A percentile compares a stretch with the other conserved stretches of the same genome.
Conservation (phyloP, 2,797 vertebrate species). For the Enteromius viviparus region DNA sequence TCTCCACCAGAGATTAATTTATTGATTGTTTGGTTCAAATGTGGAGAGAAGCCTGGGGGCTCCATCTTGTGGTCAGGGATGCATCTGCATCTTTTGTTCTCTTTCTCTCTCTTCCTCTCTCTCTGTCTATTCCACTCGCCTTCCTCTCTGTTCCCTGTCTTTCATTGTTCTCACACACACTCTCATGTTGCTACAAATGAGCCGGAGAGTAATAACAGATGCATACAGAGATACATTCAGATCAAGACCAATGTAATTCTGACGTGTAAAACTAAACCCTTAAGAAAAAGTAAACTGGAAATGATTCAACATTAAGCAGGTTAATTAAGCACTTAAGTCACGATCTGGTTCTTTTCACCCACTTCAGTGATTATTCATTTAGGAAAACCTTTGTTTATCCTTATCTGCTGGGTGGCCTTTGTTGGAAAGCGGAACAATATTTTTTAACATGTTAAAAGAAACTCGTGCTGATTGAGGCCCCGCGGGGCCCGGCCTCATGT, state of each 20-base stretch:
- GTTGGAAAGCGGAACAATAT: slow-evolving; percentile 41
- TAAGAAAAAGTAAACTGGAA: slow-evolving; percentile 2
- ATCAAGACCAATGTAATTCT: slow-evolving; percentile 30
- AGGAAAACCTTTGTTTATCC: slow-evolving; percentile 56
- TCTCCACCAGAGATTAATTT: slow-evolving; percentile 53
- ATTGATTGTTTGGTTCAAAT: slow-evolving; percentile 60
- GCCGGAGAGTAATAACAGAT: background rate
- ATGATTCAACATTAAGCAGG: slow-evolving; percentile 14
- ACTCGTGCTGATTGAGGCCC: slow-evolving; percentile 62
- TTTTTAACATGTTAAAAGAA: slow-evolving; percentile 55
- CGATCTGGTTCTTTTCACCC: slow-evolving; percentile 39
- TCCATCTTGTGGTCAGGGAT: slow-evolving; percentile 67
- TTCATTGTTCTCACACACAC: slow-evolving; percentile 10
- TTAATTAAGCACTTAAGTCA: slow-evolving; percentile 53
- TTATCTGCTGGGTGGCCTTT: slow-evolving; percentile 57
- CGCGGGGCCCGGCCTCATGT: slow-evolving; percentile 44
- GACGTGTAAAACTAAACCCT: slow-evolving; percentile 40
- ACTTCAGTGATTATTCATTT: slow-evolving; percentile 42
- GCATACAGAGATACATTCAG: background rate
- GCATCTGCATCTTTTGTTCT: slow-evolving; percentile 41
- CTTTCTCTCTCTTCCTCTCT: background rate
- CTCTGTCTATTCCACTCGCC: background rate
- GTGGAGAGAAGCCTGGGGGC: slow-evolving; percentile 64
- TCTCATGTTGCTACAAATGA: slow-evolving; percentile 30
- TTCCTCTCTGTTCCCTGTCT: background rate